Percentiles rank a stretch among this genome's conserved stretches.
Conservation (phyloP, 2,797 vertebrate species). For the Dallia pectoralis region DNA sequence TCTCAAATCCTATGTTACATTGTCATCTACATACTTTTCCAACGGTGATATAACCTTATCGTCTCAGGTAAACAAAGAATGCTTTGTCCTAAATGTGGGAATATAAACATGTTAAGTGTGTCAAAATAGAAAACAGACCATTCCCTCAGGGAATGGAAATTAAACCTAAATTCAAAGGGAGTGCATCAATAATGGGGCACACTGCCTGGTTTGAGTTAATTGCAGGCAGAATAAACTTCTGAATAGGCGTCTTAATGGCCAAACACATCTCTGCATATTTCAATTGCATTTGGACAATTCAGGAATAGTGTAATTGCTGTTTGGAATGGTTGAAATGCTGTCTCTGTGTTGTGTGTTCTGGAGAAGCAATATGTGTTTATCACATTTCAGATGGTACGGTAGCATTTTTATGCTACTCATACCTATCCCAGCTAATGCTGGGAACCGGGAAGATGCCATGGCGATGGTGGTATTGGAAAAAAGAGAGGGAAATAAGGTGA, state of each 20-base stretch:
- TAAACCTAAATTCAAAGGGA: constrained; percentile 64
- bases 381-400: constrained; percentile 44
- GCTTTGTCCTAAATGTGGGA: constrained; percentile 34
- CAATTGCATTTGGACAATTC: constrained; percentile 71
- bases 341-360: constrained; percentile 27
- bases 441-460: constrained; percentile 24
- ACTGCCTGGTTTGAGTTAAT: constrained; percentile 69
- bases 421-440: constrained; percentile 39
- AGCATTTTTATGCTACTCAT: constrained; percentile 40
- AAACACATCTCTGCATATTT: constrained; percentile 74
- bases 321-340: constrained; percentile 51
- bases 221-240: constrained; percentile 66
- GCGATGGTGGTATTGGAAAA: constrained; percentile 33
- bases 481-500: background rate
- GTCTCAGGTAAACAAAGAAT: constrained; percentile 45
- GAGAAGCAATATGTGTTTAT: constrained; percentile 41
- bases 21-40: constrained; percentile 2
- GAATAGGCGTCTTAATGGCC: constrained; percentile 72
- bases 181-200: constrained; percentile 60
- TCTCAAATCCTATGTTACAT: background rate
- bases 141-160: constrained; percentile 58
- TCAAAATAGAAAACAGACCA: constrained; percentile 51
- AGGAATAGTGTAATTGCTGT: constrained; percentile 67
- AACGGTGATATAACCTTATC: constrained; percentile 16
- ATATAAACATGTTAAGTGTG: constrained; percentile 57